phyloP scores from a whole-genome alignment of 1,140 invertebrate genomes.

The Nasonia longicornis region DNA sequence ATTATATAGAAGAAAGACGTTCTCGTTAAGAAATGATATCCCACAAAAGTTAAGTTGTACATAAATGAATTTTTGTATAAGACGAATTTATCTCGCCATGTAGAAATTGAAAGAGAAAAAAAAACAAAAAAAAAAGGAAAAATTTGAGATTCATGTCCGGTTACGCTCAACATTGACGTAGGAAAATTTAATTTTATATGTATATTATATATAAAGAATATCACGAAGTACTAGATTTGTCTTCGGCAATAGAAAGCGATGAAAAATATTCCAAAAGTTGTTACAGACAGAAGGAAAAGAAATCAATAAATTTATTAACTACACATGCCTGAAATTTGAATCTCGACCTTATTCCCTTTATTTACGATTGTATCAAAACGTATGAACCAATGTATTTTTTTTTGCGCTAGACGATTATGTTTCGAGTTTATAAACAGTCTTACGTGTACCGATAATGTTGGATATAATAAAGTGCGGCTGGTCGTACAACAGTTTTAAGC shows the following conservation, averaged over 20 bases:
- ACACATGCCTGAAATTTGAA: background rate
- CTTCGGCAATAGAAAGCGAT: conserved; percentile 19
- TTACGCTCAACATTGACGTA: conserved; percentile 28
- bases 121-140: conserved; percentile 18
- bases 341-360: conserved; percentile 1
- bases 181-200: conserved; percentile 55
- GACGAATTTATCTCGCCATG: conserved; percentile 38
- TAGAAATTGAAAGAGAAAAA: conserved; percentile 36
- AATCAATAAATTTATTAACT: conserved; percentile 44
- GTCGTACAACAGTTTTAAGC: too few relatives aligned
- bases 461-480: too few relatives aligned
- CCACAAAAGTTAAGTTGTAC: conserved; percentile 35
- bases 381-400: too few relatives aligned
- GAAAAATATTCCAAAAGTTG: conserved; percentile 28
- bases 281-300: conserved; percentile 22
- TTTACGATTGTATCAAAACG: background rate
- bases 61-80: conserved; percentile 46
- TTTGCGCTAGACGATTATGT: too few relatives aligned
- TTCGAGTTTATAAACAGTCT: too few relatives aligned
- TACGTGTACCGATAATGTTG: too few relatives aligned
- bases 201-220: conserved; percentile 35
- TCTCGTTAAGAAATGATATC: conserved; percentile 26
- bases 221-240: conserved; percentile 18
- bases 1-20: conserved; percentile 12
- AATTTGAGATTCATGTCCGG: conserved; percentile 27